Evolutionary conservation across 2,113 vertebrate species (phyloP).

Genomic region (Anoplopoma fimbria): DNA sequence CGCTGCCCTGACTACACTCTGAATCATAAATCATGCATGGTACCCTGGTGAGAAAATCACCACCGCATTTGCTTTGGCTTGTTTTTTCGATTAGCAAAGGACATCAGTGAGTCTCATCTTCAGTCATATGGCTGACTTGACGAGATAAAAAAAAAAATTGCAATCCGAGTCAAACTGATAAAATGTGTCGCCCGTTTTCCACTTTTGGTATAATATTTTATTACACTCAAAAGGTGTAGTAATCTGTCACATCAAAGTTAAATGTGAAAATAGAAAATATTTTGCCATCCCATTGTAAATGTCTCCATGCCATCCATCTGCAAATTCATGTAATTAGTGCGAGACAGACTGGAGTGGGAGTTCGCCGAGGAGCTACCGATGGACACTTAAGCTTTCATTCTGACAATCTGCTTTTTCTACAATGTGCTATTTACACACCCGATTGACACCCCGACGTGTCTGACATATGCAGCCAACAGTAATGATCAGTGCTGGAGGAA

Average conservation of each 20-base stretch:
- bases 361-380: background rate
- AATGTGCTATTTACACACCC: slow-evolving; percentile 15
- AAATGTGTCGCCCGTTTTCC: slow-evolving; percentile 24
- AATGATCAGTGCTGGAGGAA: slow-evolving; percentile 43
- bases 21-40: slow-evolving; percentile 72
- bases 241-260: slow-evolving; percentile 20
- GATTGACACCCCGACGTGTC: background rate
- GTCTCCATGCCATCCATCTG: background rate
- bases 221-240: slow-evolving; percentile 12
- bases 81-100: slow-evolving; percentile 54
- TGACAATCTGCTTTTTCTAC: slow-evolving; percentile 16
- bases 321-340: slow-evolving; percentile 22
- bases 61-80: slow-evolving; percentile 51
- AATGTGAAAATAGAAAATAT: background rate
- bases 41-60: slow-evolving; percentile 42
- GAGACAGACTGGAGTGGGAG: background rate
- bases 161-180: slow-evolving; percentile 28
- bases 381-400: slow-evolving; percentile 13
- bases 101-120: slow-evolving; percentile 25
- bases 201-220: slow-evolving; percentile 14
- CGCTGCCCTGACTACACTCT: slow-evolving; percentile 25
- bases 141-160: slow-evolving; percentile 34
- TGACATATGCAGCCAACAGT: slow-evolving; percentile 38
- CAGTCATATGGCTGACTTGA: slow-evolving; percentile 36
- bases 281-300: background rate